Evolutionary conservation across 1,140 invertebrate genomes (phyloP).

Genomic region (Nomia melanderi): DNA sequence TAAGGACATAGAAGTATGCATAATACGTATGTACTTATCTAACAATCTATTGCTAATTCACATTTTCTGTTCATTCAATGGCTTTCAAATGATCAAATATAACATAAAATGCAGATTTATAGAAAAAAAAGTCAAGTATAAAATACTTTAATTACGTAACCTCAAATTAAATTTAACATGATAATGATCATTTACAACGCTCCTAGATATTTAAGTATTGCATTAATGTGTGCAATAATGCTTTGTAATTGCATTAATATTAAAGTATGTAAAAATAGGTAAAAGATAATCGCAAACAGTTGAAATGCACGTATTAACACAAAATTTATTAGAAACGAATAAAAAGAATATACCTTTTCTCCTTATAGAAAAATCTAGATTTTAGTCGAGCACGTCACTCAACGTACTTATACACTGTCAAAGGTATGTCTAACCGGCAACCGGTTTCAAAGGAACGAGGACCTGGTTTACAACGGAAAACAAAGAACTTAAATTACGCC

Average conservation of each 20-base stretch:
- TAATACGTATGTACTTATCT: too few species aligned
- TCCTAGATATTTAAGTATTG: neutral
- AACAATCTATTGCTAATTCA: too few species aligned
- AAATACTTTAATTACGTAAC: neutral
- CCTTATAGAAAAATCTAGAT: neutral
- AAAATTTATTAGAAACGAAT: neutral
- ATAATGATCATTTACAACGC: neutral
- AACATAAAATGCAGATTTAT: neutral
- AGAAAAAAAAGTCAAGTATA: neutral
- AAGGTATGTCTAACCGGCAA: constrained; percentile 19
- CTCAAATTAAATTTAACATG: neutral
- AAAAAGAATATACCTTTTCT: neutral
- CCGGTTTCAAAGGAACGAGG: neutral
- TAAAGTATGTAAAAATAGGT: neutral
- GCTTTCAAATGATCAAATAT: too few species aligned
- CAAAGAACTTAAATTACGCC: neutral
- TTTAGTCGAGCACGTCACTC: too few species aligned
- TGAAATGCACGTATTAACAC: neutral
- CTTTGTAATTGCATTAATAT: neutral
- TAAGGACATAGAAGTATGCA: neutral
- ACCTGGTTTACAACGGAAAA: neutral
- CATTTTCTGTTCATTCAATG: too few species aligned
- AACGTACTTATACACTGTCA: too few species aligned
- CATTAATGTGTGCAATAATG: neutral
- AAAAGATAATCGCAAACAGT: neutral